A percentile compares a stretch with the other conserved stretches of the same genome.
These are phyloP conservation scores for Scortum barcoo DNA, from an alignment of 2,113 vertebrate species.

Conservation along the genomic window DNA sequence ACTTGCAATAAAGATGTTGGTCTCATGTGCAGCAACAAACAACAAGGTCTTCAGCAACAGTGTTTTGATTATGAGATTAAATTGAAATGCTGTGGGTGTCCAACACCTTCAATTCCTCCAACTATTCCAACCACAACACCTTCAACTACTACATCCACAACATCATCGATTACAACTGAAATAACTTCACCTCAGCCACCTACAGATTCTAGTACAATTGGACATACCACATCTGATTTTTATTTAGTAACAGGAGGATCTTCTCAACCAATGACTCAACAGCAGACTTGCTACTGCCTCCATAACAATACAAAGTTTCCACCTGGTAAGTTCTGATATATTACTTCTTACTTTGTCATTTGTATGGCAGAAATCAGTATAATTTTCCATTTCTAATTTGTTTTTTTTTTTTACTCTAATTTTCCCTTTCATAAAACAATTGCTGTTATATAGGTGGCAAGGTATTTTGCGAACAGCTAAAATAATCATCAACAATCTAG, in stretches of 20 bases:
- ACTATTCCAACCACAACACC: too few species aligned
- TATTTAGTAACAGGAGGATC: background rate
- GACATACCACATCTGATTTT: background rate
- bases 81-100: too few species aligned
- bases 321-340: conserved; percentile 44
- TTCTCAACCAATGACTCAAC: rapidly evolving
- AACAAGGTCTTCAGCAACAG: background rate
- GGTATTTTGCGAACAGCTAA: background rate
- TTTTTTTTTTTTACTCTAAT: too few species aligned
- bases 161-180: background rate
- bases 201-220: background rate
- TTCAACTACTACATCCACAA: background rate
- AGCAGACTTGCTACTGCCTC: background rate
- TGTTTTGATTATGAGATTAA: too few species aligned
- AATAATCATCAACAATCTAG: background rate
- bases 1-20: too few species aligned
- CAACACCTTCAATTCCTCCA: background rate
- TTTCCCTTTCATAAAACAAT: background rate
- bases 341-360: too few species aligned
- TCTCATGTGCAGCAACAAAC: too few species aligned
- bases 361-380: background rate
- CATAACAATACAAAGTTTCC: background rate
- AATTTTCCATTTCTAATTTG: background rate
- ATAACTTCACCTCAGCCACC: background rate
- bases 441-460: background rate